Conservation (phyloP, 2,888 invertebrate species). For the Papilio elwesi region DNA sequence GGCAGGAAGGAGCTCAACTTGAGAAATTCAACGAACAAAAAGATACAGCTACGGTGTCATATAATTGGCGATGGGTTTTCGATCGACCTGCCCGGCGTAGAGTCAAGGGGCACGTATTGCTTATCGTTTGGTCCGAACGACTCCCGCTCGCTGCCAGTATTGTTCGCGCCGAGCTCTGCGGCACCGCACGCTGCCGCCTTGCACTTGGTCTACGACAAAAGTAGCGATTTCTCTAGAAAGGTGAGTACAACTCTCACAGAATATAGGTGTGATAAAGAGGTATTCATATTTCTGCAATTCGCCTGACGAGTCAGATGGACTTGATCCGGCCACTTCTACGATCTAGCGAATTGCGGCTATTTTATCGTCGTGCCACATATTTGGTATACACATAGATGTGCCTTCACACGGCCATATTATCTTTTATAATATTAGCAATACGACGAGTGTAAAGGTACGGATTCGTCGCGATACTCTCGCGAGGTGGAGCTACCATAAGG, state of each 20-base stretch:
- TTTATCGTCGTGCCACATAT: no score
- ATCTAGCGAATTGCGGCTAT: no score
- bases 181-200: constrained; percentile 62
- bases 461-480: no score
- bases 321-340: no score
- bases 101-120: constrained; percentile 62
- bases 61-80: constrained; percentile 73
- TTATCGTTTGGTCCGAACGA: constrained; percentile 67
- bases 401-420: no score
- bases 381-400: no score
- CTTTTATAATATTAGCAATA: no score
- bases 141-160: constrained; percentile 63
- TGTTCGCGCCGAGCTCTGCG: constrained; percentile 61
- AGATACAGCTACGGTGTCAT: constrained; percentile 67
- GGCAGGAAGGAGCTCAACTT: constrained; percentile 73
- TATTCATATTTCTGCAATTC: background rate
- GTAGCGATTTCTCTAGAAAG: constrained; percentile 66
- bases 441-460: no score
- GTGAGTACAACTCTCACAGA: constrained; percentile 49
- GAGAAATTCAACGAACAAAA: constrained; percentile 67
- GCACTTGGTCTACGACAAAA: constrained; percentile 68
- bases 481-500: no score
- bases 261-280: background rate
- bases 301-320: background rate
- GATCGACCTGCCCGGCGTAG: constrained; percentile 67